Base-by-base conservation (phyloP, 2,113 vertebrate species). In the Rana temporaria region DNA sequence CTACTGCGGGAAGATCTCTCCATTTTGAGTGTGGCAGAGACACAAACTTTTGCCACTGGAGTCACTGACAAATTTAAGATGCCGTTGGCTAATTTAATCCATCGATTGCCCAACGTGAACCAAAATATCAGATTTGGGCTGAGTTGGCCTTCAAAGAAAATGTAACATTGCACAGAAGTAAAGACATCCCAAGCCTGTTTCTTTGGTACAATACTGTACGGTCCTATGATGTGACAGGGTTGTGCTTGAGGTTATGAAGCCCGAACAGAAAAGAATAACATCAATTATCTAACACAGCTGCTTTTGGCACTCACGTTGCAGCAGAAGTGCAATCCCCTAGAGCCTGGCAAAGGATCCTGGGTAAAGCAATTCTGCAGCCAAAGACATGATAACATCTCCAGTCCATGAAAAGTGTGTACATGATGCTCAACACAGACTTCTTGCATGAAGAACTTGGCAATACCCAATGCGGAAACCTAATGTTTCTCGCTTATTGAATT, bases 141-240 rank as follows among this genome's bases (percentile, higher is more conserved):
- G 42, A 48, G 42, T 48, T 48, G 42, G 8, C 42, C 42, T 48
- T 48, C 12, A 48, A 48, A 48, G 42, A 14, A 48, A 48, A 48
- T 48, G 42, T 48, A 48, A 48, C 42, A 48, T 48, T 48, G 42
- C 42, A 48, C 42, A 48, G 42, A 48, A 48, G 8, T 48, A 48
- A 48, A 48, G 42, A 48, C 42, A 48, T 64, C 79, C 62, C 38
- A 74, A 20, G 64, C 70, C 81, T 57, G 81, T 64, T 68, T 82
- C 81, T 82, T 82, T 82, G 81, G 71, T 75, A 65, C 72, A 57
- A 59, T 60, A 60, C 22, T n/a, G 20, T 82, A 66, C 8, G 7
- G 38, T 53, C 14, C 7, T 42, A 38, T 34, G 38, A 17, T 22
- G 42, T 14, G 26, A 34, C 16, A 48, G 42, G 57, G 19, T 22